These are phyloP conservation scores for Caretta caretta DNA, from an alignment of 2,113 vertebrate genomes.

Conservation along the genomic window DNA sequence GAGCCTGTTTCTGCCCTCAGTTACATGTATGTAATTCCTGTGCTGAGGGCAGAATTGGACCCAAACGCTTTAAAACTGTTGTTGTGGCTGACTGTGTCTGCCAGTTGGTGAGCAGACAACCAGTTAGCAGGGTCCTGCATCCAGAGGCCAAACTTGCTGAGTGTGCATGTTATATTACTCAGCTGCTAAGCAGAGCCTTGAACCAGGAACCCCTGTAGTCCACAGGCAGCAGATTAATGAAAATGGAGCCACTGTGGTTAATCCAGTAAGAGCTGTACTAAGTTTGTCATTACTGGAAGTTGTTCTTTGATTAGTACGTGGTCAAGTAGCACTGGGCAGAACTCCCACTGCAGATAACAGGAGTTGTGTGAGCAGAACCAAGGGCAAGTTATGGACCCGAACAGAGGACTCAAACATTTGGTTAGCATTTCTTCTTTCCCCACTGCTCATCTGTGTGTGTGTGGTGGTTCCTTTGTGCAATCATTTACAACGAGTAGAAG, in stretches of 20 bases:
- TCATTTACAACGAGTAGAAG: not conserved
- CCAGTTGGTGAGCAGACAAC: constrained; percentile 43
- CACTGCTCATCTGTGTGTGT: not conserved
- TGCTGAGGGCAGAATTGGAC: constrained; percentile 55
- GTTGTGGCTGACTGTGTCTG: not conserved
- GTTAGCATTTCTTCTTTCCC: not conserved
- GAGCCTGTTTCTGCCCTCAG: constrained; percentile 41
- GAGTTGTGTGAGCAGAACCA: not conserved
- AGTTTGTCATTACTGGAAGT: fast-evolving
- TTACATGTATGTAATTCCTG: constrained; percentile 60
- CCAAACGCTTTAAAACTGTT: constrained; percentile 52
- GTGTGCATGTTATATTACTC: not conserved
- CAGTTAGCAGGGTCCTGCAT: not conserved
- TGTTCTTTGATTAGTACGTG: not conserved
- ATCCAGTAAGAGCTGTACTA: not conserved
- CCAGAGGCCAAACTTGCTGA: not conserved
- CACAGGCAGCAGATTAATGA: not conserved
- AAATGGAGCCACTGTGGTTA: not conserved
- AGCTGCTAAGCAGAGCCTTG: not conserved
- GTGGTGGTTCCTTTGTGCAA: not conserved
- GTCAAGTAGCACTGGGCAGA: not conserved
- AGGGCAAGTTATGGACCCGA: not conserved
- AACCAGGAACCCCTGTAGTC: not conserved
- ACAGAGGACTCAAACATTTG: not conserved
- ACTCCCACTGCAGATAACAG: not conserved